Evolutionary conservation across 2,797 vertebrate species (phyloP).

Genomic region (Acanthurus lineatus): DNA sequence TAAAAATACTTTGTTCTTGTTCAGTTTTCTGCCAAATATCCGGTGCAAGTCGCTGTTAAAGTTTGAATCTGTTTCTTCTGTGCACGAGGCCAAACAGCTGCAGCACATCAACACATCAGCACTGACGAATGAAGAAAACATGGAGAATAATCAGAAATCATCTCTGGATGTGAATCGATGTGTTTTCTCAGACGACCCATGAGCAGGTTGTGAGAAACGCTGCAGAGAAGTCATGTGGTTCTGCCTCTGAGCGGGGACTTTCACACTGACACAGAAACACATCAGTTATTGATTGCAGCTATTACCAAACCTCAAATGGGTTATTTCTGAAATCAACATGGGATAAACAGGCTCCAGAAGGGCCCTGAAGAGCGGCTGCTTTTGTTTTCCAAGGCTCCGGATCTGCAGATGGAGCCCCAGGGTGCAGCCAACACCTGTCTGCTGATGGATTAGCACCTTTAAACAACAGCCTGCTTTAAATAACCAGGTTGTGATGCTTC

Average conservation of each 20-base stretch:
- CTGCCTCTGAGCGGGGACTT: slow-evolving; percentile 39
- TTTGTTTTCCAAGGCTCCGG: slow-evolving; percentile 53
- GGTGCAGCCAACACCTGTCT: slow-evolving; percentile 63
- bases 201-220: slow-evolving; percentile 5
- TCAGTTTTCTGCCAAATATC: no score
- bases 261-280: slow-evolving; percentile 35
- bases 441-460: slow-evolving; percentile 68
- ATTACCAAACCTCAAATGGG: slow-evolving; percentile 59
- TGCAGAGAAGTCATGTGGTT: slow-evolving; percentile 37
- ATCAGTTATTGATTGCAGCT: slow-evolving; percentile 77
- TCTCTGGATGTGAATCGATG: not conserved
- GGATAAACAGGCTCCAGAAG: slow-evolving; percentile 50
- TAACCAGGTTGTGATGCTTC: slow-evolving; percentile 32
- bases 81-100: not conserved
- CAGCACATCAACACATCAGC: slow-evolving; percentile 48
- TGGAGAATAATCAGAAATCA: not conserved
- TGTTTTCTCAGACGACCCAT: not conserved
- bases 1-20: no score
- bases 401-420: slow-evolving; percentile 68
- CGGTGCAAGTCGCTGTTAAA: no score
- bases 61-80: not conserved
- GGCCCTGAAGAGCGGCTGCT: slow-evolving; percentile 39
- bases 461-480: slow-evolving; percentile 58
- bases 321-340: slow-evolving; percentile 62
- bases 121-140: slow-evolving; percentile 30